Percentiles rank a stretch among this genome's conserved stretches.
Evolutionary conservation across 2,888 invertebrate genomes (phyloP).

Genomic region (Hyles lineata): DNA sequence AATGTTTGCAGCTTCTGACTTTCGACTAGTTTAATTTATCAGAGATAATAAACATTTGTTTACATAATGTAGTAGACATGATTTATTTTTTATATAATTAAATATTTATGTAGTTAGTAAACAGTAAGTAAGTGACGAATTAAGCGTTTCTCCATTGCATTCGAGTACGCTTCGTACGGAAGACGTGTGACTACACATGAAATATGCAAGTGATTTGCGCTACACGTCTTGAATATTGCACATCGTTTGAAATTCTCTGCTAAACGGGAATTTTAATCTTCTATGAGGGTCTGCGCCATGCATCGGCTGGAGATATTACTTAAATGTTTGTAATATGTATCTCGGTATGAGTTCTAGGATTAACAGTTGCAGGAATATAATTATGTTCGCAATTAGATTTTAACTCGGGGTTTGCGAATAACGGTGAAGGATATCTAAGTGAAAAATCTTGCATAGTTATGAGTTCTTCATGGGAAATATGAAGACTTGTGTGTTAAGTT

Average conservation of each 20-base stretch:
- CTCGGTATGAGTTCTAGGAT: background rate
- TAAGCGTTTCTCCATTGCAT: slow-evolving; percentile 42
- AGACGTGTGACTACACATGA: slow-evolving; percentile 55
- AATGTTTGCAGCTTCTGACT: no score
- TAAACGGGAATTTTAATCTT: slow-evolving; percentile 46
- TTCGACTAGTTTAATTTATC: no score
- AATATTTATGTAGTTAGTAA: background rate
- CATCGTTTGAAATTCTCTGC: slow-evolving; percentile 43
- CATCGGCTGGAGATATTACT: slow-evolving; percentile 26
- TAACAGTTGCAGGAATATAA: background rate
- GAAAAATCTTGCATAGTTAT: no score
- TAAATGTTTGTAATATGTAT: slow-evolving; percentile 4
- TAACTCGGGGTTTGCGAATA: background rate
- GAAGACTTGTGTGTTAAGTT: no score
- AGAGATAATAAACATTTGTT: no score
- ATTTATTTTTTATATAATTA: background rate
- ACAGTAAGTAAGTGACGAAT: background rate
- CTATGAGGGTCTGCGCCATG: slow-evolving; percentile 34
- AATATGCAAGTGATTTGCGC: slow-evolving; percentile 54
- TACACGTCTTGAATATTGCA: slow-evolving; percentile 50
- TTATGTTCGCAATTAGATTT: slow-evolving; percentile 11
- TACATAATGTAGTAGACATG: no score
- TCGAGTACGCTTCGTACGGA: slow-evolving; percentile 51
- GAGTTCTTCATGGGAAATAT: no score
- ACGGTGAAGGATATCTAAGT: background rate